phyloP scores from a whole-genome alignment of 2,888 invertebrate species.

The Lymantria dispar region DNA sequence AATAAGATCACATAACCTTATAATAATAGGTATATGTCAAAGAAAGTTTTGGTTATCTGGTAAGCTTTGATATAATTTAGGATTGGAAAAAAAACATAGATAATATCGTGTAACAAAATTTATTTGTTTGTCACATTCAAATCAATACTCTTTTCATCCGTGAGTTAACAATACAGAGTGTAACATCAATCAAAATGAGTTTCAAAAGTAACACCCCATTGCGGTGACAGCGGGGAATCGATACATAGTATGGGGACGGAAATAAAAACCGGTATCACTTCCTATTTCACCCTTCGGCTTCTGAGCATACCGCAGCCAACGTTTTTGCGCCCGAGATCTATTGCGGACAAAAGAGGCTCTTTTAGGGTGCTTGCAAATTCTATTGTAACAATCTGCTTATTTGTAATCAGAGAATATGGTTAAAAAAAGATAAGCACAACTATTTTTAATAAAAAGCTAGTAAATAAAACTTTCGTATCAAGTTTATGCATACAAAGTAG shows the following conservation, averaged over 20 bases:
- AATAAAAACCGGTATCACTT: slow-evolving; percentile 71
- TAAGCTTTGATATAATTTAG: slow-evolving; percentile 16
- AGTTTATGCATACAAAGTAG: too few relatives aligned
- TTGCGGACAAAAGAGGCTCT: slow-evolving; percentile 22
- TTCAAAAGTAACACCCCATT: slow-evolving; percentile 57
- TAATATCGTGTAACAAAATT: slow-evolving; percentile 17
- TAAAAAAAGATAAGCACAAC: not conserved
- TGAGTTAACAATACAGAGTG: slow-evolving; percentile 43
- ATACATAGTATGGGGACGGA: slow-evolving; percentile 63
- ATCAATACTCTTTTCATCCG: slow-evolving; percentile 50
- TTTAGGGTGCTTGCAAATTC: slow-evolving; percentile 5
- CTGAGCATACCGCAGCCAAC: slow-evolving; percentile 36
- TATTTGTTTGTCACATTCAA: slow-evolving; percentile 35
- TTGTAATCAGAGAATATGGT: not conserved
- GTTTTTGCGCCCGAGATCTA: slow-evolving; percentile 31
- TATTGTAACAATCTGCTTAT: not conserved
- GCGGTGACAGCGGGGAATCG: slow-evolving; percentile 66
- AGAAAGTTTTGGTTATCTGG: slow-evolving; percentile 11
- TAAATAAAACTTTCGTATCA: too few relatives aligned
- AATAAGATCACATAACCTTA: too few relatives aligned
- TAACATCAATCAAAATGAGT: slow-evolving; percentile 66
- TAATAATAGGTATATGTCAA: slow-evolving; percentile 8
- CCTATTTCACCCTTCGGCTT: slow-evolving; percentile 63
- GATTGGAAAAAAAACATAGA: slow-evolving; percentile 20
- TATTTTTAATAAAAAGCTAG: too few relatives aligned